Evolutionary conservation across 1,140 invertebrate genomes (phyloP).

Genomic region (Frieseomelitta varia): DNA sequence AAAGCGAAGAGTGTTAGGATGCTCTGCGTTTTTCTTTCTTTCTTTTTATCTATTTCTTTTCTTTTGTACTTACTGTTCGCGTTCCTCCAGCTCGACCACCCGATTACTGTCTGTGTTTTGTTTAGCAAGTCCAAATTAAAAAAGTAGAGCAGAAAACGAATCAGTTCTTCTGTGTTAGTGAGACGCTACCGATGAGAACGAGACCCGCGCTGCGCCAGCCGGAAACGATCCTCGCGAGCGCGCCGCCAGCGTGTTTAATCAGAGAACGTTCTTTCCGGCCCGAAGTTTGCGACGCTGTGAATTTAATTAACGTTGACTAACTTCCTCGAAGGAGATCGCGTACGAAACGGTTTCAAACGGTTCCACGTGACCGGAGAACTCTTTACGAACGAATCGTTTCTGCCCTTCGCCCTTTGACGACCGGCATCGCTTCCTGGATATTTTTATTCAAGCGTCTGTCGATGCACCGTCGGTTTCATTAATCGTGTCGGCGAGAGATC

Average conservation of each 20-base stretch:
- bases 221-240: not conserved
- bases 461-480: not conserved
- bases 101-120: slow-evolving; percentile 88
- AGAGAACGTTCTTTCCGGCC: not conserved
- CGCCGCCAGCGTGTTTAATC: not conserved
- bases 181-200: slow-evolving; percentile 58
- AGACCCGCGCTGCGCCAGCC: slow-evolving; percentile 3
- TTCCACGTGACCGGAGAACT: not conserved
- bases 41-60: no score
- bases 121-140: slow-evolving; percentile 82
- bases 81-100: slow-evolving; percentile 89
- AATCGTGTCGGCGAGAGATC: not conserved
- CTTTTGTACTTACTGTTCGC: slow-evolving; percentile 90
- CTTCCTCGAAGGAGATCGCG: not conserved
- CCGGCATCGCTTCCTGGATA: not conserved
- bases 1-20: slow-evolving; percentile 45
- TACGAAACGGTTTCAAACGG: not conserved
- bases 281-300: slow-evolving; percentile 7
- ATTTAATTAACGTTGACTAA: slow-evolving; percentile 38
- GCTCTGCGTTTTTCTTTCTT: slow-evolving; percentile 11
- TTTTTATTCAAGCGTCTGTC: not conserved
- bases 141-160: slow-evolving; percentile 81
- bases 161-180: slow-evolving; percentile 79
- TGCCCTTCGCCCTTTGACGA: not conserved
- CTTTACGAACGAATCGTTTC: not conserved